phyloP scores from a whole-genome alignment of 2,888 invertebrate species.

The Cremastinae sp. region DNA sequence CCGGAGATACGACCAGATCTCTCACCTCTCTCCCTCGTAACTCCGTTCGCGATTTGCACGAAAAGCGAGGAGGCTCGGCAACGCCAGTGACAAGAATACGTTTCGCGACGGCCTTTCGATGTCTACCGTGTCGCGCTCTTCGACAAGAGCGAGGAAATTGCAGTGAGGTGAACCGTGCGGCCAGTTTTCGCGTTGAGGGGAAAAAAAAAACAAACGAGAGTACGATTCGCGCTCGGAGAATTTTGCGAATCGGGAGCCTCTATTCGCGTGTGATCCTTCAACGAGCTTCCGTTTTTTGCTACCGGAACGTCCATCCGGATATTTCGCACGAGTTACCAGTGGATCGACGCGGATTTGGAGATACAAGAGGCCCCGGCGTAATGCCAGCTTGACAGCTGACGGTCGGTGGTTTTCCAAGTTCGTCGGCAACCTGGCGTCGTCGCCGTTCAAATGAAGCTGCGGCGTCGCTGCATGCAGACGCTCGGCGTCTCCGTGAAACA shows the following conservation, averaged over 20 bases:
- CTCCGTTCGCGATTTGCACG: background rate
- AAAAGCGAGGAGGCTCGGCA: background rate
- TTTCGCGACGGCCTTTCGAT: background rate
- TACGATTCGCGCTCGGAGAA: no score
- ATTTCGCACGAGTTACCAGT: no score
- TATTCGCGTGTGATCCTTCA: no score
- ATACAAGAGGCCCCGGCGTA: conserved; percentile 35
- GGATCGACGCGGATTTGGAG: no score
- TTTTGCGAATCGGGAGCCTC: no score
- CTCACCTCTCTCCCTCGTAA: background rate
- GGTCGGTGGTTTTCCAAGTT: conserved; percentile 61
- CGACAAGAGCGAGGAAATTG: background rate
- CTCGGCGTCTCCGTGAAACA: conserved; percentile 79
- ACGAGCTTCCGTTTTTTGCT: no score
- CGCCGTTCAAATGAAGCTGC: conserved; percentile 79
- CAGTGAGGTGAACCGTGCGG: conserved; percentile 38
- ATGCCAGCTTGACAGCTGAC: conserved; percentile 75
- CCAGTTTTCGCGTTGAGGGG: no score
- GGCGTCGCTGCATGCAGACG: conserved; percentile 80
- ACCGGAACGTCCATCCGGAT: no score
- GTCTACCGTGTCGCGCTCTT: no score
- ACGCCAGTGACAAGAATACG: background rate
- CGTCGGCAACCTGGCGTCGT: conserved; percentile 77
- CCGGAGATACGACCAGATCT: background rate
- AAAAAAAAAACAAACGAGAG: no score